Evolutionary conservation across 2,113 vertebrate genomes (phyloP), one percentile per base, ranked within the genome.

Genomic region (Aramus guarauna): DNA sequence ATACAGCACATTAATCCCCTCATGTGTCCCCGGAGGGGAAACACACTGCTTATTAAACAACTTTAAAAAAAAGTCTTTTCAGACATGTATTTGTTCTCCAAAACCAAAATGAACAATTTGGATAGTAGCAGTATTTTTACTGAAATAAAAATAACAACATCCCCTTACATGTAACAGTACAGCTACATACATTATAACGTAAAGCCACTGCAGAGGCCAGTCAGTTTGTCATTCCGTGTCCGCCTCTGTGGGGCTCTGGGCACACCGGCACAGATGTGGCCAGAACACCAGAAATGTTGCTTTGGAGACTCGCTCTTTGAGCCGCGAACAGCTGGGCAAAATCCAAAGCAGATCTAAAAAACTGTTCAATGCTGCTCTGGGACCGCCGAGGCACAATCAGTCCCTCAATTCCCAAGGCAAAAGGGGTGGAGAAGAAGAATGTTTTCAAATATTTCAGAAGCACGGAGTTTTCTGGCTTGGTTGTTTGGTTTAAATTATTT

Each of bases 101-200:
- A 85, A 92, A 5, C n/a, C n/a, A 59, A 90, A 88, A 27, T 56
- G 39, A 48, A 29, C 34, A 79, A 55, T 74, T 60, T 91, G 67
- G 37, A 39, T 62, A 75, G 84, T 8, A 50, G 23, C 20, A 43
- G 9, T 39, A 39, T 41, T 93, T 85, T 94, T 63, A 50, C 39
- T 53, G 43, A 30, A 53, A 32, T 37, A 67, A 27, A 37, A 85
- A 30, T 12, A 47, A 6, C 6, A 62, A 9, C 4, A n/a, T 66
- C 11, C 9, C 18, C 30, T 32, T 3, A 8, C 12, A 14, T 2
- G 21, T 19, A 60, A 24, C 4, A 4, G 21, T 41, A 11, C n/a
- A 66, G 12, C 11, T 50, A 9, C 6, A 4, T 8, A 3, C 6
- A n/a, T 17, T 15, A 23, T 11, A 37, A 36, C 0, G 0, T 2